Base-by-base conservation (phyloP, 2,888 invertebrate species). In the Physocephala rufipes region DNA sequence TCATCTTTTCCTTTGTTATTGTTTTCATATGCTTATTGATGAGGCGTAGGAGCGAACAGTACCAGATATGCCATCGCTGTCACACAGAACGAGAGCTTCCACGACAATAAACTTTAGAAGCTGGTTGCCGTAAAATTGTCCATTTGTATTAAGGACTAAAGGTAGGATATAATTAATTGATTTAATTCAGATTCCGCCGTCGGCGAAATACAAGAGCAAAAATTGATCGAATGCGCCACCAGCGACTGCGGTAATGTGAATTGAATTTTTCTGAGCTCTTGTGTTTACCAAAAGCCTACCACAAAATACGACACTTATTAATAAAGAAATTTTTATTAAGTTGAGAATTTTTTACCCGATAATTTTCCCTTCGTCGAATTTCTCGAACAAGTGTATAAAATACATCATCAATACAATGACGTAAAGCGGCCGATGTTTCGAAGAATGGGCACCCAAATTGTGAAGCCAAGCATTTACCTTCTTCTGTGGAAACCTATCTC, bases 391-490 rank as follows among this genome's bases (percentile, higher is more conserved):
- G 88, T n/a, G 93, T 94, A 82, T 95, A 94, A 87, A 96, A 96
- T 28, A 94, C 93, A 82, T 96, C 96, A 81, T 96, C 96, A 26
- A 96, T 95, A 82, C 93, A 95, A 79, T 94, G 94, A 28, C 96
- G 89, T 72, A 95, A 87, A 36, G 95, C 95, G 4, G 96, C 95
- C 1, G 95, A 95, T 5, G 95, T 96, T 87, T 96, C 96, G 82
- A 93, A 95, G 87, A 96, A 96, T 15, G 95, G 95, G 84, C 95
- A 95, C 1, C 94, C 95, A 71, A 95, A 90, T 83, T 95, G 94
- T 70, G 91, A 90, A 1, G 95, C 95, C 76, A 96, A 86, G 19
- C 93, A 91, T 81, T 91, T 91, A 7, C 95, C 96, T 84, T 95
- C 94, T 79, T 95, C 95, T 26, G 91, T 91, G 47, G 92, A 90